A percentile compares a stretch with the other conserved stretches of the same genome.
Conservation (phyloP, 2,113 vertebrate species). For the Recurvirostra avosetta region DNA sequence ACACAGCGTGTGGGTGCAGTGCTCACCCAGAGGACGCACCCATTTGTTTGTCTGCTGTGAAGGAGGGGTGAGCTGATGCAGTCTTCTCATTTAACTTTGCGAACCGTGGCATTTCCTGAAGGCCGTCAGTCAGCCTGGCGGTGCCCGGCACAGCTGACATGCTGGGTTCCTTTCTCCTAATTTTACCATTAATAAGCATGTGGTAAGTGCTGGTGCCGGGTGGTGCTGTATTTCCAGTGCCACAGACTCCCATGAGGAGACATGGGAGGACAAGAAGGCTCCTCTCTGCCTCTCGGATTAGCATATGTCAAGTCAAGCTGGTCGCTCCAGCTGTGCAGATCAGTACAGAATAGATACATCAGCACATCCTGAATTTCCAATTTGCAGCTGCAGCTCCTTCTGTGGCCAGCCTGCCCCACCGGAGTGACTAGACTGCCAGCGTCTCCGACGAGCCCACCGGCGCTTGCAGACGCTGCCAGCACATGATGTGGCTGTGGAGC, state of each 20-base stretch:
- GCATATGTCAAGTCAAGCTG: background rate
- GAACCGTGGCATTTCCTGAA: background rate
- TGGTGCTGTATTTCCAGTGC: rapidly evolving
- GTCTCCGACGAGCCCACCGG: rapidly evolving
- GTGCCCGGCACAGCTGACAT: rapidly evolving
- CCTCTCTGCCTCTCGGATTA: background rate
- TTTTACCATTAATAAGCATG: background rate
- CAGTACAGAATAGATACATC: background rate
- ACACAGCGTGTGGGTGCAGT: rapidly evolving
- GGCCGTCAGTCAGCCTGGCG: background rate
- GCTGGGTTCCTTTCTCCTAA: background rate
- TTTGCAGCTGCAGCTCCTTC: background rate
- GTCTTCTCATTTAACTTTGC: background rate
- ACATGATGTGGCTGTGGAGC: background rate
- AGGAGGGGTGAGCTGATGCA: background rate
- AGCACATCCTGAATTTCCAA: background rate
- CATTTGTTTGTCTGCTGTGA: background rate
- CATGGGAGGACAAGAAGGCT: background rate
- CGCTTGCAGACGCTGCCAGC: rapidly evolving
- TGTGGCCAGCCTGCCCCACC: rapidly evolving
- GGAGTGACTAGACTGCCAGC: background rate
- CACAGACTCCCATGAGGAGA: background rate
- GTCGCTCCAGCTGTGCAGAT: background rate
- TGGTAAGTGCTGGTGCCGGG: background rate
- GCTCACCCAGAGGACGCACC: background rate